A percentile compares a stretch with the other conserved stretches of the same genome.
phyloP scores from a whole-genome alignment of 53 echinoderm and acorn worm species.

The Glandiceps talaboti region DNA sequence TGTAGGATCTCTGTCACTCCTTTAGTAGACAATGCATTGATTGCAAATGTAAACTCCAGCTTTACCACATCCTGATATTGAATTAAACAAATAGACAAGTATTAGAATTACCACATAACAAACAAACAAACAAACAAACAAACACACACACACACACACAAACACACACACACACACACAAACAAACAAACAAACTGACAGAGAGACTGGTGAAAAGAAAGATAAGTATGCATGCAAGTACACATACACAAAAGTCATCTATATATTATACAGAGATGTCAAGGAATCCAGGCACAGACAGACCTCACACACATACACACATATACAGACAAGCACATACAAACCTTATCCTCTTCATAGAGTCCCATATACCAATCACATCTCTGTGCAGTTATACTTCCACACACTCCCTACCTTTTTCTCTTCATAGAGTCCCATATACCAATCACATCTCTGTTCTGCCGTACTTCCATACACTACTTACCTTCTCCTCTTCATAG shows the following conservation, averaged over 20 bases:
- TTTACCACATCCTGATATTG: conserved; percentile 38
- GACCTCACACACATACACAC: too few relatives aligned
- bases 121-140: too few relatives aligned
- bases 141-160: too few relatives aligned
- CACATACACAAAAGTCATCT: too few relatives aligned
- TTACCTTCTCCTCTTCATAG: conserved; percentile 37
- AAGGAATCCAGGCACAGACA: too few relatives aligned
- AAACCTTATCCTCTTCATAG: conserved; percentile 35
- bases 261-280: too few relatives aligned
- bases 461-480: conserved; percentile 22
- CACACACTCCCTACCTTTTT: conserved; percentile 30
- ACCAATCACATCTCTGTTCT: conserved; percentile 57
- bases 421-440: conserved; percentile 29
- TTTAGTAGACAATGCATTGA: conserved; percentile 43
- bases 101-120: too few relatives aligned
- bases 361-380: conserved; percentile 64
- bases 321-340: too few relatives aligned
- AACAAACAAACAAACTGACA: too few relatives aligned
- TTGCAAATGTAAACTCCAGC: conserved; percentile 35
- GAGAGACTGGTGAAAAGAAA: too few relatives aligned
- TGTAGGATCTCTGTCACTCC: conserved; percentile 45
- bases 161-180: too few relatives aligned
- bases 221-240: too few relatives aligned
- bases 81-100: neutral
- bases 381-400: conserved; percentile 27